Conservation (phyloP, 2,797 vertebrate species). For the Neosalanx taihuensis region DNA sequence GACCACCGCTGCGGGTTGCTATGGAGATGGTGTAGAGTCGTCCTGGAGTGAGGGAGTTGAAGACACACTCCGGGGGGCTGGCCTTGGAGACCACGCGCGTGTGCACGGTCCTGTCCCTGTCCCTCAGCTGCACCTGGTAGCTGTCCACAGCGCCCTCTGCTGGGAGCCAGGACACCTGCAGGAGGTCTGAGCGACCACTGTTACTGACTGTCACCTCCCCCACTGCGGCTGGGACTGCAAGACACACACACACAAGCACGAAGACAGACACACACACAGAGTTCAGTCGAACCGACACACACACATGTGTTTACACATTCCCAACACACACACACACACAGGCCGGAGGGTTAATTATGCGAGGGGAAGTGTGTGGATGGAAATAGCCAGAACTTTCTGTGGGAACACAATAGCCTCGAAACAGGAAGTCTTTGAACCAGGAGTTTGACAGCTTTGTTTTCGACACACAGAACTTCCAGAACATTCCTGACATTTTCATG, state of each 20-base stretch:
- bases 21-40: constrained; percentile 83
- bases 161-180: constrained; percentile 86
- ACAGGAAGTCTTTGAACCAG: constrained; percentile 64
- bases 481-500: constrained; percentile 62
- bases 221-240: constrained; percentile 83
- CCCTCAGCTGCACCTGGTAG: constrained; percentile 82
- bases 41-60: constrained; percentile 85
- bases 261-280: background rate
- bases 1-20: constrained; percentile 79
- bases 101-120: constrained; percentile 68
- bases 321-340: constrained; percentile 31
- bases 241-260: background rate
- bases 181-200: constrained; percentile 80
- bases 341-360: constrained; percentile 36
- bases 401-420: constrained; percentile 49
- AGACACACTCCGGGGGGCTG: constrained; percentile 79
- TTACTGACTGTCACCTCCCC: constrained; percentile 79
- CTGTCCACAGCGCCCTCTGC: constrained; percentile 81
- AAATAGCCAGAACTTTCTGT: constrained; percentile 61
- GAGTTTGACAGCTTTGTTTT: constrained; percentile 46
- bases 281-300: background rate
- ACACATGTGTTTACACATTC: background rate
- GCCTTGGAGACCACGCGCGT: constrained; percentile 72
- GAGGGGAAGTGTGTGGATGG: constrained; percentile 32
- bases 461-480: constrained; percentile 48